These are phyloP conservation scores for Chironomus tepperi DNA, from an alignment of 1,140 invertebrate genomes.

Conservation along the genomic window DNA sequence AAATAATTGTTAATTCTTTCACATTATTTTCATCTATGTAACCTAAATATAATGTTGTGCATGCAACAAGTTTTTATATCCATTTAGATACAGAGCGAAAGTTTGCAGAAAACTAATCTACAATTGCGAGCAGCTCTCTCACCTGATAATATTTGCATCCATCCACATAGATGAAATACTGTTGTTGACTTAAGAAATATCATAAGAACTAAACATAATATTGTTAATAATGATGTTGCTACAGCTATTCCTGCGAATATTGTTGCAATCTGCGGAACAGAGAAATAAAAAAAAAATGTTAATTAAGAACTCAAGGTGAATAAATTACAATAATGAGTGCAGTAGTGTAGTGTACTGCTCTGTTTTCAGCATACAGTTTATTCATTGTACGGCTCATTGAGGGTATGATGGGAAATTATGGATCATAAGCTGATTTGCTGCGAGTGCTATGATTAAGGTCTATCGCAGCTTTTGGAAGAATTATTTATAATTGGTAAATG, in stretches of 20 bases:
- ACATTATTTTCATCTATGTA: background rate
- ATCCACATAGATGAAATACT: constrained; percentile 87
- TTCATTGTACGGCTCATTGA: too few species aligned
- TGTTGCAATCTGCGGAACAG: constrained; percentile 60
- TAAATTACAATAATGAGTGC: background rate
- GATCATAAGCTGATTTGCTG: too few species aligned
- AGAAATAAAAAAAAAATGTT: too few species aligned
- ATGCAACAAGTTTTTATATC: constrained; percentile 12
- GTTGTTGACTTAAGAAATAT: constrained; percentile 90
- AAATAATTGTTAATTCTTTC: background rate
- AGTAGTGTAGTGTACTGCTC: too few species aligned
- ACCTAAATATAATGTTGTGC: background rate
- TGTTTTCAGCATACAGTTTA: too few species aligned
- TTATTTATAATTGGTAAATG: too few species aligned
- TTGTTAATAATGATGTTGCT: constrained; percentile 71
- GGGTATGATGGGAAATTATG: too few species aligned
- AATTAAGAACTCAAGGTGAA: background rate
- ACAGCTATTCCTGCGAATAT: constrained; percentile 82
- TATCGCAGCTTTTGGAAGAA: too few species aligned
- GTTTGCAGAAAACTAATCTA: background rate
- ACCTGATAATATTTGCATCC: constrained; percentile 91
- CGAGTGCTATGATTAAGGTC: too few species aligned
- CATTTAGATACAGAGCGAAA: background rate
- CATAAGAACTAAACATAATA: constrained; percentile 84
- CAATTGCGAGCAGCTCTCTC: constrained; percentile 35